Base-by-base conservation (phyloP, 2,888 invertebrate genomes). In the Calameuta idolon region DNA sequence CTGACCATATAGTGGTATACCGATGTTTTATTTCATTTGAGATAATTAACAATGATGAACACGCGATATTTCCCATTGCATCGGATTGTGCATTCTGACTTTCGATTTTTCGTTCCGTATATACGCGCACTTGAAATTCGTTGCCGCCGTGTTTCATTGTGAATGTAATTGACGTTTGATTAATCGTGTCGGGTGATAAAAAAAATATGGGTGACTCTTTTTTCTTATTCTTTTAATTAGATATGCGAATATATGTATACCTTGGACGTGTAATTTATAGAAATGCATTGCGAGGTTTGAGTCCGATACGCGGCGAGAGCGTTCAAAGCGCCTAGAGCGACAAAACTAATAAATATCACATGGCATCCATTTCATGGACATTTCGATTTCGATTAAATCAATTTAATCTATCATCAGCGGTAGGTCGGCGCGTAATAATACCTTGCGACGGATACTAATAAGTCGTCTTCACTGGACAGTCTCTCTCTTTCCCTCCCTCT, bases 241-340 rank as follows among this genome's bases (percentile, higher is more conserved):
- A 55, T 23, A 55, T 1, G 23, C 23, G 55, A 2, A 23, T 55
- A 23, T 23, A 23, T 55, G 9, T 23, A 23, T 55, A 55, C 55
- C 9, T 55, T 23, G 23, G 23, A 55, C 5, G 23, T 55, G 55
- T 55, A 55, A 55, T 55, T 55, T 55, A 55, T 55, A 55, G 55
- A 55, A 55, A 23, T 9, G 1, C 55, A 23, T 23, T 9, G 2
- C 55, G 55, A 55, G 55, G 23, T 23, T 55, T 23, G 12, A 4
- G 31, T 5, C n/a, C 31, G 71, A 31, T 71, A 34, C 71, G 71
- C 23, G 12, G 71, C 31, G 12, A 12, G 71, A 71, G 40, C 71
- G n/a, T 30, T 35, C 23, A 12, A 4, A 73, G 75, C 73, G 78
- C 76, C 78, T 35, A n/a, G 11, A 73, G 78, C 76, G 71, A 76